These are phyloP conservation scores for Exephanes ischioxanthus DNA, from an alignment of 2,888 invertebrate genomes.

Conservation along the genomic window DNA sequence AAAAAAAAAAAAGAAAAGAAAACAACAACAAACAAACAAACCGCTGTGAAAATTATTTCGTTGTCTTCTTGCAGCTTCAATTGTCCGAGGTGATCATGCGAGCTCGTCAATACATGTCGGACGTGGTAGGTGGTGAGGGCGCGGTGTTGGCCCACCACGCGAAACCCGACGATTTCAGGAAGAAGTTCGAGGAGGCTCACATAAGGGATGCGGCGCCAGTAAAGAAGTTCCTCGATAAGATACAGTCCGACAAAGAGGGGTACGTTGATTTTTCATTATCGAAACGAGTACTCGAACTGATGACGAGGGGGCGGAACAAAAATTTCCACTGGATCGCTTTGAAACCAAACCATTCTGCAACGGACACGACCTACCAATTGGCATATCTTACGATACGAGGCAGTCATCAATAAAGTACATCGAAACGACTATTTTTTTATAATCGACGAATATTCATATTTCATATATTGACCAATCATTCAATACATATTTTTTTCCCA, in stretches of 20 bases:
- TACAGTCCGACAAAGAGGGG: conserved; percentile 97
- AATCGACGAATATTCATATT: conserved; percentile 25
- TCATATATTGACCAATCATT: conserved; percentile 32
- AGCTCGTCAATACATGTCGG: conserved; percentile 97
- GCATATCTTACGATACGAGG: conserved; percentile 54
- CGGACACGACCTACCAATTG: conserved; percentile 43
- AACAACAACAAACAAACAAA: too few relatives aligned
- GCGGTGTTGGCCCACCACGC: conserved; percentile 95
- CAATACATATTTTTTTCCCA: conserved; percentile 56
- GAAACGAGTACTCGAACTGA: conserved; percentile 16
- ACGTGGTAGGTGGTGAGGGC: conserved; percentile 94
- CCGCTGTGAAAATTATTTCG: conserved; percentile 4
- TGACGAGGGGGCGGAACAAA: conserved; percentile 32
- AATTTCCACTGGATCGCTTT: conserved; percentile 43
- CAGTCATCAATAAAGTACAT: conserved; percentile 44
- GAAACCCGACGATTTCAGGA: conserved; percentile 94
- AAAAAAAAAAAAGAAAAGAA: not conserved
- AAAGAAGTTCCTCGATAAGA: conserved; percentile 95
- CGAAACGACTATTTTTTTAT: conserved; percentile 37
- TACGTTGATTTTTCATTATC: conserved; percentile 85
- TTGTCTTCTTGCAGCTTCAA: conserved; percentile 90
- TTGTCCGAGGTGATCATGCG: conserved; percentile 98
- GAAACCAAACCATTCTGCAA: conserved; percentile 10
- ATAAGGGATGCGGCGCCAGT: conserved; percentile 92
- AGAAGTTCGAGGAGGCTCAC: conserved; percentile 91